phyloP scores from a whole-genome alignment of 2,888 invertebrate species.

The Eucriotettix oculatus region DNA sequence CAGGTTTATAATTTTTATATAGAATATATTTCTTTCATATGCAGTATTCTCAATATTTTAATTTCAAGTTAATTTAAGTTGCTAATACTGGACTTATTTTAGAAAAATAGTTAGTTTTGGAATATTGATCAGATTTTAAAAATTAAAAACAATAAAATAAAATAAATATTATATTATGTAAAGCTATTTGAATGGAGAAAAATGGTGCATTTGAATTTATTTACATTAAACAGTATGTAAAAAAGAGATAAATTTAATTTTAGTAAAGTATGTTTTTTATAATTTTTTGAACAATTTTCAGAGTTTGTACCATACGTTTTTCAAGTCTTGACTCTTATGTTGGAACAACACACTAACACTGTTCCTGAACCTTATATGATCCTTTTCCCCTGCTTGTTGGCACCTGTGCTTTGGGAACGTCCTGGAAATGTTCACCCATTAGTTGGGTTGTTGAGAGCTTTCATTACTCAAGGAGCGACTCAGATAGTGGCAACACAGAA shows the following conservation, averaged over 20 bases:
- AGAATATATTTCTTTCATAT: no score
- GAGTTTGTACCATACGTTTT: constrained; percentile 98
- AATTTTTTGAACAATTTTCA: constrained; percentile 23
- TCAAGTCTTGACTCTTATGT: constrained; percentile 82
- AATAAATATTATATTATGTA: no score
- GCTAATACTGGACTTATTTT: no score
- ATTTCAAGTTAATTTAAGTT: no score
- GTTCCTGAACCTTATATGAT: constrained; percentile 75
- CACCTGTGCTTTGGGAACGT: constrained; percentile 85
- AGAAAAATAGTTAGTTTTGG: no score
- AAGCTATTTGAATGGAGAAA: no score
- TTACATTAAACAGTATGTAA: neutral
- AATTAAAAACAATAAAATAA: no score
- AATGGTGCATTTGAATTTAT: no score
- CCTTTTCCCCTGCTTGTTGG: constrained; percentile 75
- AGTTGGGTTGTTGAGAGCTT: constrained; percentile 80
- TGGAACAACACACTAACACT: constrained; percentile 53
- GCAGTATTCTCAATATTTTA: no score
- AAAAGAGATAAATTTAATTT: neutral
- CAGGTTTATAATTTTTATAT: no score
- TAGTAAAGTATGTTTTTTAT: neutral
- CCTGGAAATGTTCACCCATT: constrained; percentile 87
- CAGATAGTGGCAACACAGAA: constrained; percentile 53
- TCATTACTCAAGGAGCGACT: constrained; percentile 51
- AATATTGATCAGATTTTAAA: no score